Percentiles rank a stretch among this genome's conserved stretches.
Evolutionary conservation across 2,888 invertebrate species (phyloP).

Genomic region (Lydus trimaculatus): DNA sequence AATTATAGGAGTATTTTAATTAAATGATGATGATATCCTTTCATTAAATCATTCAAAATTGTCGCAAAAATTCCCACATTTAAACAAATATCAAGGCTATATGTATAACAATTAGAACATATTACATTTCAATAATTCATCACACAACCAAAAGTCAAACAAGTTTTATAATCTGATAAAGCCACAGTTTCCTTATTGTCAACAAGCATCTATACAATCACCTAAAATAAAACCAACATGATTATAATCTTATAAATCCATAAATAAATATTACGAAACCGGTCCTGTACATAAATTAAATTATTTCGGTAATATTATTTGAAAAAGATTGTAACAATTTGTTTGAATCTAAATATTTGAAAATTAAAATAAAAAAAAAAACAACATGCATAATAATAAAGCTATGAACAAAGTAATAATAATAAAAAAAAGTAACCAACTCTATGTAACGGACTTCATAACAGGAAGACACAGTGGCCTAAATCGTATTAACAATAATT

Average conservation of each 20-base stretch:
- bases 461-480: constrained; percentile 15
- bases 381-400: background rate
- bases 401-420: background rate
- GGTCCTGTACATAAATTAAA: background rate
- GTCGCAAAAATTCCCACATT: background rate
- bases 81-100: background rate
- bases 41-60: background rate
- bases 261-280: background rate
- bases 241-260: background rate
- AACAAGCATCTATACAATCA: background rate
- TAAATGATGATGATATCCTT: background rate
- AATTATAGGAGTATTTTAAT: background rate
- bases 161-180: constrained; percentile 1
- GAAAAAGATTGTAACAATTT: too few relatives aligned
- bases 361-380: background rate
- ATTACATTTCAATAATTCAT: background rate
- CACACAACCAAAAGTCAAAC: background rate
- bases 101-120: background rate
- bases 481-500: background rate
- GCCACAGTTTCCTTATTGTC: background rate
- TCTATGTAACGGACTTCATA: constrained; percentile 4
- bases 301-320: background rate
- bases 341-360: background rate
- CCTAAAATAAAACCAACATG: background rate
- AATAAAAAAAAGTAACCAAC: background rate